A percentile compares a stretch with the other conserved stretches of the same genome.
These are phyloP conservation scores for Caenorhabditis remanei DNA, from an alignment of 1,140 invertebrate species.

Conservation along the genomic window DNA sequence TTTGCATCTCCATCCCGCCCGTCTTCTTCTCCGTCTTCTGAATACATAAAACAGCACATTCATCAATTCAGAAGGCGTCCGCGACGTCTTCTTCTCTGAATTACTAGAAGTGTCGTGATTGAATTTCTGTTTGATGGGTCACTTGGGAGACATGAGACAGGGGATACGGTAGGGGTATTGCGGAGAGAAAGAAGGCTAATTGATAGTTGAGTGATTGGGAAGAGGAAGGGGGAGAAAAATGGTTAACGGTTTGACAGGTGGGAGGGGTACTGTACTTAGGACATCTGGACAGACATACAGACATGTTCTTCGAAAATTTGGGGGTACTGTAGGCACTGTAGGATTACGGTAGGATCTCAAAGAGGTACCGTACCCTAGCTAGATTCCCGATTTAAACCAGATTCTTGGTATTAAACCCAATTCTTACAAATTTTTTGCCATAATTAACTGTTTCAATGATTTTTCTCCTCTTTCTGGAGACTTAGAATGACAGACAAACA, in stretches of 20 bases:
- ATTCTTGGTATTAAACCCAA: no score
- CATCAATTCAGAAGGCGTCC: constrained; percentile 37
- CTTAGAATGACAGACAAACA: no score
- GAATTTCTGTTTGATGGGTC: constrained; percentile 47
- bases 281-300: no score
- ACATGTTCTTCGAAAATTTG: no score
- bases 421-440: no score
- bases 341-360: no score
- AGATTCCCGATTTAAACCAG: no score
- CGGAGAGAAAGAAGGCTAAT: not conserved
- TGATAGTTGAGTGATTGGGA: constrained; percentile 18
- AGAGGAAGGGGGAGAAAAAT: not conserved
- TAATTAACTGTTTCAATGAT: no score
- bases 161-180: not conserved
- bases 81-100: not conserved
- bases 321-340: no score
- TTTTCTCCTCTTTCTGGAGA: no score
- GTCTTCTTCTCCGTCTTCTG: not conserved
- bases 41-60: constrained; percentile 45
- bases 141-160: constrained; percentile 14
- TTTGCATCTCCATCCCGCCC: not conserved
- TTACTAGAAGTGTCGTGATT: constrained; percentile 9
- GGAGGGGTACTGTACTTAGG: not conserved
- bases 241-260: not conserved
- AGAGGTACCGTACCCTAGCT: no score